These are phyloP conservation scores for Daptonema setosum DNA, from an alignment of 2,888 invertebrate genomes.

Conservation along the genomic window DNA sequence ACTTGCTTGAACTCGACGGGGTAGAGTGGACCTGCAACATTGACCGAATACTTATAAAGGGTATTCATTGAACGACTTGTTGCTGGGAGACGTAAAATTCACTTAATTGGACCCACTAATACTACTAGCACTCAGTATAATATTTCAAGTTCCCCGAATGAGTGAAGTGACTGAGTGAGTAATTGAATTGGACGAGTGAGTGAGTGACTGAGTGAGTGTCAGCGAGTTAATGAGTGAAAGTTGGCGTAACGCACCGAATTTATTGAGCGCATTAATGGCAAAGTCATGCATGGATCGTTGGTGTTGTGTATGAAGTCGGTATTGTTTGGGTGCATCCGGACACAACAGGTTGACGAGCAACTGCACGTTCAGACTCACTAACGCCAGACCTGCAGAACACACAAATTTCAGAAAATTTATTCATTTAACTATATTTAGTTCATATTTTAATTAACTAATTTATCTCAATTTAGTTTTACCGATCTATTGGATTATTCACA, in stretches of 20 bases:
- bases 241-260: conserved; percentile 50
- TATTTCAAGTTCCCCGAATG: too few species aligned
- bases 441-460: too few species aligned
- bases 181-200: too few species aligned
- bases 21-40: conserved; percentile 44
- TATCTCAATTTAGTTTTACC: too few species aligned
- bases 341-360: conserved; percentile 63
- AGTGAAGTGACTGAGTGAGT: too few species aligned
- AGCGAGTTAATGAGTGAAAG: too few species aligned
- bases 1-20: conserved; percentile 77
- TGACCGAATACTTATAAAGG: background rate
- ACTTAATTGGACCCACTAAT: too few species aligned
- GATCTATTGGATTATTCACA: background rate
- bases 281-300: conserved; percentile 45
- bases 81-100: too few species aligned
- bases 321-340: conserved; percentile 33
- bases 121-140: too few species aligned
- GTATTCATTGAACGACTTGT: too few species aligned
- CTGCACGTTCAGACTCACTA: conserved; percentile 69
- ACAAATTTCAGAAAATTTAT: conserved; percentile 5
- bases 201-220: too few species aligned
- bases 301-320: conserved; percentile 9
- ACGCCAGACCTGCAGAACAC: conserved; percentile 50
- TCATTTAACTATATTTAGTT: conserved; percentile 5
- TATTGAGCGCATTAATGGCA: conserved; percentile 65